These are phyloP conservation scores for Drosophila cracens DNA, from an alignment of 2,888 invertebrate species.

Conservation along the genomic window DNA sequence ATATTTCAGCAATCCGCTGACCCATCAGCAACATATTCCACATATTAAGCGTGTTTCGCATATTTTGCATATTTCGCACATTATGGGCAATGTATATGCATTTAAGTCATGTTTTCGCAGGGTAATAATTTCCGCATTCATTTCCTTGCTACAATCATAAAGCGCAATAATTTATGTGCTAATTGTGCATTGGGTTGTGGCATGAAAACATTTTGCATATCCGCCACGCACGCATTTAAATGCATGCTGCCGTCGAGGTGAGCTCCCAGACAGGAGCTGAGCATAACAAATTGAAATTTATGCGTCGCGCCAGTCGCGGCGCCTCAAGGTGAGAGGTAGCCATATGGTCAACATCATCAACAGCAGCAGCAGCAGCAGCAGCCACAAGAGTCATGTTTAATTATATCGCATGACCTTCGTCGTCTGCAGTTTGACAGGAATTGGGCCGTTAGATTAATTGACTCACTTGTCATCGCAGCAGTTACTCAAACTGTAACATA, in stretches of 20 bases:
- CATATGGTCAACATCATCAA: slow-evolving; percentile 6
- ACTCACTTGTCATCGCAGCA: slow-evolving; percentile 65
- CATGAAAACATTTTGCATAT: slow-evolving; percentile 69
- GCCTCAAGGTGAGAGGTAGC: slow-evolving; percentile 30
- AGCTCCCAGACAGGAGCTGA: slow-evolving; percentile 3
- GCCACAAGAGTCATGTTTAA: slow-evolving; percentile 46
- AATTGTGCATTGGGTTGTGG: slow-evolving; percentile 70
- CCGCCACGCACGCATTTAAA: slow-evolving; percentile 29
- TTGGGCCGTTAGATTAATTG: slow-evolving; percentile 74
- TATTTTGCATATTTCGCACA: slow-evolving; percentile 24
- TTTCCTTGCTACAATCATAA: slow-evolving; percentile 53
- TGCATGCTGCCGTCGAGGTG: background rate
- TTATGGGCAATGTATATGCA: background rate
- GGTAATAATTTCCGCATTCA: slow-evolving; percentile 67
- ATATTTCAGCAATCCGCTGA: slow-evolving; percentile 59
- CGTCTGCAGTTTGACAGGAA: slow-evolving; percentile 65
- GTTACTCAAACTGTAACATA: slow-evolving; percentile 12
- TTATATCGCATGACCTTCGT: slow-evolving; percentile 61
- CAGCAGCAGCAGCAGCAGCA: slow-evolving; percentile 34
- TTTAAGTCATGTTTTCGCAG: slow-evolving; percentile 13
- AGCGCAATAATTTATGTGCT: slow-evolving; percentile 71
- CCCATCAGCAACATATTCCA: slow-evolving; percentile 33
- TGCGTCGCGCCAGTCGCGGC: slow-evolving; percentile 54
- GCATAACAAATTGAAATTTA: slow-evolving; percentile 77
- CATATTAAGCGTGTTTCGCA: slow-evolving; percentile 21